A percentile compares a stretch with the other conserved stretches of the same genome.
These are phyloP conservation scores for Cepaea hortensis DNA, from an alignment of 2,888 invertebrate species.

Conservation along the genomic window DNA sequence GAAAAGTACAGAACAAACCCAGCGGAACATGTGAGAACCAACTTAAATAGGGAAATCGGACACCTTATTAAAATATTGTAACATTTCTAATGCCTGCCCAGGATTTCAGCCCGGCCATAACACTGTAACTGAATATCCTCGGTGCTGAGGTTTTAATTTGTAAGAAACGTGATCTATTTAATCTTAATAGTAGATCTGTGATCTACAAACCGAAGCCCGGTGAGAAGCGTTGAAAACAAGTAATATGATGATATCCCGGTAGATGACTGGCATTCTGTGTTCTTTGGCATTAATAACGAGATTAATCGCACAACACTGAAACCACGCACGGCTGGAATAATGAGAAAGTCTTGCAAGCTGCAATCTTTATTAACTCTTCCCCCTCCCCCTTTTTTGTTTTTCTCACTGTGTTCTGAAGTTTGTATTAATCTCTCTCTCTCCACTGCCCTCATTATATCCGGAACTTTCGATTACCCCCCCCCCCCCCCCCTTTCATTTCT, in stretches of 20 bases:
- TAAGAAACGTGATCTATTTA: constrained; percentile 14
- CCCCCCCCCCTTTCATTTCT: no score
- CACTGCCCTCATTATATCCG: neutral
- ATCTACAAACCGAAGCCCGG: neutral
- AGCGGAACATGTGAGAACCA: neutral
- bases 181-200: neutral
- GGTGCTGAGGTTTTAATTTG: neutral
- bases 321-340: neutral
- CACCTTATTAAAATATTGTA: neutral
- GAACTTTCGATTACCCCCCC: no score
- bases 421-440: neutral
- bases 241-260: neutral
- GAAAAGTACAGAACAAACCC: neutral
- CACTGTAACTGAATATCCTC: neutral
- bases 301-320: neutral
- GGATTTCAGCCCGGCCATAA: neutral
- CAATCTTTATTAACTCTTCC: neutral
- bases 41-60: neutral
- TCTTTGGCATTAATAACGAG: neutral
- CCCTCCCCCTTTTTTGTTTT: neutral
- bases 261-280: neutral
- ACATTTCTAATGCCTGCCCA: neutral
- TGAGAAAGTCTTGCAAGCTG: neutral
- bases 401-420: neutral
- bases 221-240: neutral